Conservation (phyloP, 35 echinoderm and acorn worm genomes). For the Hemicentrotus pulcherrimus region DNA sequence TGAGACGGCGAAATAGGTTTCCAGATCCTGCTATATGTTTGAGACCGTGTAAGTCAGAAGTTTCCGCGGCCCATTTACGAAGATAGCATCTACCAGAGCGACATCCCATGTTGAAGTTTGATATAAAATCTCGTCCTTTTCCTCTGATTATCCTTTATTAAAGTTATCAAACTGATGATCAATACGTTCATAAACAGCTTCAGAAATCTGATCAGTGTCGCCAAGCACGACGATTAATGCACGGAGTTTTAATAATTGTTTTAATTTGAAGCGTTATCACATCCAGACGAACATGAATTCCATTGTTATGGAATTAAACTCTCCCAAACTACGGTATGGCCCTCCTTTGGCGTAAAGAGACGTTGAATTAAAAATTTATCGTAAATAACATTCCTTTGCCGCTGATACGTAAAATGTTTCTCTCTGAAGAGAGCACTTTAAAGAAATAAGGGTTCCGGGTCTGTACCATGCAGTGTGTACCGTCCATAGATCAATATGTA, state of each 20-base stretch:
- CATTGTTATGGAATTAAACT: neutral
- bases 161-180: neutral
- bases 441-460: too few species aligned
- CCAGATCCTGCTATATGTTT: conserved; percentile 70
- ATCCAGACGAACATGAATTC: neutral
- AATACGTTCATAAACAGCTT: too few species aligned
- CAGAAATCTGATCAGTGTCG: too few species aligned
- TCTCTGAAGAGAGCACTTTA: neutral
- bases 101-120: neutral
- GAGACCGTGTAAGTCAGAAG: conserved; percentile 67
- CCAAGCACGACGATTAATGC: too few species aligned
- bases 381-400: too few species aligned
- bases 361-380: neutral
- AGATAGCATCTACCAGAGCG: conserved; percentile 8
- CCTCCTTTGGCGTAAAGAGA: neutral
- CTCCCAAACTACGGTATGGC: neutral
- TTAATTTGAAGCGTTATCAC: neutral
- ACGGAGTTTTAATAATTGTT: neutral
- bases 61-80: conserved; percentile 61
- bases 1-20: conserved; percentile 43
- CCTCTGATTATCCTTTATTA: neutral
- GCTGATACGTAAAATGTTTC: too few species aligned
- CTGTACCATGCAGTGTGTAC: neutral
- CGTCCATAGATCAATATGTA: neutral
- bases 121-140: neutral